A percentile compares a stretch with the other conserved stretches of the same genome.
Conservation (phyloP, 64 coral and sea anemone genomes). For the Stichodactyla helianthus region DNA sequence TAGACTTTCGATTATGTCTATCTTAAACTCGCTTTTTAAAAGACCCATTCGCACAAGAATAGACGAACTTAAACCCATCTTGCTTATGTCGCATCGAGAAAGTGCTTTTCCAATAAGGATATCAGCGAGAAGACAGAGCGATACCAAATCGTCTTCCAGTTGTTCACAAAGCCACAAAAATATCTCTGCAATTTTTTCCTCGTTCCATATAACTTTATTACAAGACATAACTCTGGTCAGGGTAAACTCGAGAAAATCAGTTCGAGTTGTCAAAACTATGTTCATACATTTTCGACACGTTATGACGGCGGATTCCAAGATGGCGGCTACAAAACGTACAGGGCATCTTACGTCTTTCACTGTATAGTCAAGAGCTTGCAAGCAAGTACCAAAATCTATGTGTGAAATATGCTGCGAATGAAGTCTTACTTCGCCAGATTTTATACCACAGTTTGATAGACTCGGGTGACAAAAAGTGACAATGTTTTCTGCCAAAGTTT, state of each 20-base stretch:
- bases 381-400: not conserved
- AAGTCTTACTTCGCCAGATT: not conserved
- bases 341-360: not conserved
- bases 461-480: not conserved
- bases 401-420: not conserved
- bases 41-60: slow-evolving; percentile 75
- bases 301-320: not conserved
- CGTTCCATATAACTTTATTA: slow-evolving; percentile 7
- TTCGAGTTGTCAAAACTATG: not conserved
- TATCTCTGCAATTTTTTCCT: slow-evolving; percentile 30
- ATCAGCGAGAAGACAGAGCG: not conserved
- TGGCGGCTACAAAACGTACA: not conserved
- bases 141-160: not conserved
- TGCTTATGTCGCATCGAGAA: not conserved
- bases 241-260: not conserved
- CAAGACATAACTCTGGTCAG: not conserved
- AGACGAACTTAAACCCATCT: slow-evolving; percentile 30
- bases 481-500: not conserved
- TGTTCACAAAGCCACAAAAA: slow-evolving; percentile 26
- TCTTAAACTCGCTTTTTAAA: slow-evolving; percentile 50
- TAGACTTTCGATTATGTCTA: not conserved
- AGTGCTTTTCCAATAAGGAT: slow-evolving; percentile 6
- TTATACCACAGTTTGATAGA: not conserved
- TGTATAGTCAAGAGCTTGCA: not conserved
- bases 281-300: not conserved